Conservation (phyloP, 2,797 vertebrate species). For the Chlorospingus semifuscus region DNA sequence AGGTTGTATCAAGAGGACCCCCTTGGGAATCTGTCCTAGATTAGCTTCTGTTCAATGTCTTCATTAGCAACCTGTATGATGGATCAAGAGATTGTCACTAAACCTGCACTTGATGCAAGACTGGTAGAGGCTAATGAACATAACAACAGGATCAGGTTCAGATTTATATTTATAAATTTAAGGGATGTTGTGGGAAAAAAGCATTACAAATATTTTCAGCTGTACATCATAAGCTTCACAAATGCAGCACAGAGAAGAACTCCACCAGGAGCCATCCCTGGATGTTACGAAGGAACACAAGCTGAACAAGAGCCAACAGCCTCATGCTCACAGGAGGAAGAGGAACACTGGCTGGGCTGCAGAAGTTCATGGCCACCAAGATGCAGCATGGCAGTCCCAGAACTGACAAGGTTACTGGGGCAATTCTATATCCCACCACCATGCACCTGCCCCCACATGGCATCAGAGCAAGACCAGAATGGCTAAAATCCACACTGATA, state of each 20-base stretch:
- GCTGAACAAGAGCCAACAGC: neutral
- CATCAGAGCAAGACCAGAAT: neutral
- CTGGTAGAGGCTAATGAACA: neutral
- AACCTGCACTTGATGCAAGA: fast-evolving
- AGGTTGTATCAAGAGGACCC: neutral
- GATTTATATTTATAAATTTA: neutral
- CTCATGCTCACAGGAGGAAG: neutral
- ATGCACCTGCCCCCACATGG: fast-evolving
- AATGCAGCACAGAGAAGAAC: neutral
- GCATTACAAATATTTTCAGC: neutral
- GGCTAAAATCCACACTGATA: neutral
- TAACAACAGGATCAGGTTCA: neutral
- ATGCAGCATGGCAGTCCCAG: neutral
- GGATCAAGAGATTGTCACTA: neutral
- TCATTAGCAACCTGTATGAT: neutral
- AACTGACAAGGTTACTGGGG: fast-evolving
- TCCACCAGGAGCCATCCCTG: neutral
- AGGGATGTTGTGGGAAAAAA: neutral
- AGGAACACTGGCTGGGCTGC: neutral
- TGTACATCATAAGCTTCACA: neutral
- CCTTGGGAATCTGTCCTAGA: neutral
- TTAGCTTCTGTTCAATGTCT: neutral
- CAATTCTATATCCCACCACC: neutral
- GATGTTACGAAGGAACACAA: neutral
- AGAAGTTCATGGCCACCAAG: neutral